Percentiles rank a stretch among this genome's conserved stretches.
Evolutionary conservation across 2,797 vertebrate species (phyloP).

Genomic region (Darevskia nairensis): DNA sequence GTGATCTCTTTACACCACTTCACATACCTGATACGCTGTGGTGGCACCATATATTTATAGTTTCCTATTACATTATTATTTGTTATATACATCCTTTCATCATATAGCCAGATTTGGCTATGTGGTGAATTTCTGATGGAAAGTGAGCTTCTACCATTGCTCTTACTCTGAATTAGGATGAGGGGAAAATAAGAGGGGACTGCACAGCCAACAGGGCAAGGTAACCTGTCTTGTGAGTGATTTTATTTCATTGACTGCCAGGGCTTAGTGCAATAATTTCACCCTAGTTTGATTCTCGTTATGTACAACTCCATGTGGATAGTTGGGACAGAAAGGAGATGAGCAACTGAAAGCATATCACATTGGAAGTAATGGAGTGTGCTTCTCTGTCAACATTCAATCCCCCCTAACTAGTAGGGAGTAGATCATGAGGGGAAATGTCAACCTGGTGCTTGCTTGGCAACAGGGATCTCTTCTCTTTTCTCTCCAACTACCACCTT

Average conservation of each 20-base stretch:
- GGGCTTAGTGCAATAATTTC: neutral
- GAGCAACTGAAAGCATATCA: neutral
- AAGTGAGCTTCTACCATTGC: neutral
- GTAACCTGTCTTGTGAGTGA: too few relatives aligned
- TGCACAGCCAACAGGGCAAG: neutral
- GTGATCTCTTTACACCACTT: neutral
- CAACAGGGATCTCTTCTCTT: neutral
- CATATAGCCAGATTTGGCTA: neutral
- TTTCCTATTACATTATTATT: neutral
- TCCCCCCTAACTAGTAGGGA: neutral
- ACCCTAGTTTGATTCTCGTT: too few relatives aligned
- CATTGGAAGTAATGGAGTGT: neutral
- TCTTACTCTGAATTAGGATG: neutral
- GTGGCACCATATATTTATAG: neutral
- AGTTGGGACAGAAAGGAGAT: neutral
- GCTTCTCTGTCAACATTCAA: neutral
- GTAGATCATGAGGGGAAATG: neutral
- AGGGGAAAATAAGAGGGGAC: too few relatives aligned
- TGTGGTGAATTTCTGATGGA: neutral
- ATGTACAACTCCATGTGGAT: neutral
- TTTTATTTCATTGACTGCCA: neutral
- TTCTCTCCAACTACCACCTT: neutral
- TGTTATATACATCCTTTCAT: too few relatives aligned
- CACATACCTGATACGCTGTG: neutral
- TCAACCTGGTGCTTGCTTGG: neutral